These are phyloP conservation scores for Leuciscus waleckii DNA, from an alignment of 2,797 vertebrate genomes.

Conservation along the genomic window DNA sequence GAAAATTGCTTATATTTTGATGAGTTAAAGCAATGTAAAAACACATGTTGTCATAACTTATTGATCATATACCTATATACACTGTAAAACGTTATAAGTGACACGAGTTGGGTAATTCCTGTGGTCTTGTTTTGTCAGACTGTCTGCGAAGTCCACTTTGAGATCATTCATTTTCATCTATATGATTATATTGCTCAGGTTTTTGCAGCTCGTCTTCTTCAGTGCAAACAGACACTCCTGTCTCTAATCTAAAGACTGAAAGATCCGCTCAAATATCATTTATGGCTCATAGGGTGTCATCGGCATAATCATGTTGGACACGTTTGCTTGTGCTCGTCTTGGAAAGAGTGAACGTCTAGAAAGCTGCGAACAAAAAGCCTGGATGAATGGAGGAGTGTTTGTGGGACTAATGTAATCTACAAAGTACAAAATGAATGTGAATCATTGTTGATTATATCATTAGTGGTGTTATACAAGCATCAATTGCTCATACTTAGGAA, in stretches of 20 bases:
- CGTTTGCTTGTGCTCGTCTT: neutral
- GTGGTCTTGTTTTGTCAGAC: neutral
- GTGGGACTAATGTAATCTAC: neutral
- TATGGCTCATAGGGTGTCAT: slow-evolving; percentile 16
- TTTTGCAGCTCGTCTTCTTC: neutral
- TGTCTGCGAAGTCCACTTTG: neutral
- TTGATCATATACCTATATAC: no score
- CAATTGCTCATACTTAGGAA: neutral
- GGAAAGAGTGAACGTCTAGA: neutral
- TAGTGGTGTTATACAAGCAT: slow-evolving; percentile 2
- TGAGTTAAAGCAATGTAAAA: no score
- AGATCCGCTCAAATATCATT: neutral
- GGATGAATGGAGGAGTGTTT: neutral
- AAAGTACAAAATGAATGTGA: neutral
- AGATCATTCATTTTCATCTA: neutral
- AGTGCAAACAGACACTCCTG: slow-evolving; percentile 26
- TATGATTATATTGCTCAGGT: neutral
- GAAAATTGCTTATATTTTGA: no score
- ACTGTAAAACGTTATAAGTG: neutral
- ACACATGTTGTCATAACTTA: no score
- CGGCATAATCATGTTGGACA: neutral
- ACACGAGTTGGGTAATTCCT: neutral
- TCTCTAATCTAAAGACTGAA: neutral
- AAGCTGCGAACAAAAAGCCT: neutral
- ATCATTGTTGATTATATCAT: neutral